Base-by-base conservation (phyloP, 2,888 invertebrate species). In the Pseudoips prasinana region DNA sequence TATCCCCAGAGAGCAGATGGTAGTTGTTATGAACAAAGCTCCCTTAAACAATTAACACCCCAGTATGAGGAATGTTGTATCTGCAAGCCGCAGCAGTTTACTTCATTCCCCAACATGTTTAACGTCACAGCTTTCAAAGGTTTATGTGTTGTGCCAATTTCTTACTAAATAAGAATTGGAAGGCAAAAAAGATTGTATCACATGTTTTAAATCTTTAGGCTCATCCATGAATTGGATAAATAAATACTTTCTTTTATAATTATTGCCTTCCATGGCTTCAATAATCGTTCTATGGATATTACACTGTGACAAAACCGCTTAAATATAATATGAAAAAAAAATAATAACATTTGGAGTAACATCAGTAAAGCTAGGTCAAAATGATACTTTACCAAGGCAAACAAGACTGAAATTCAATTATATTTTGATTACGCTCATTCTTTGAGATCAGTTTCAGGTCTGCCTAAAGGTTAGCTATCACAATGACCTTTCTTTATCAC, bases 51-150 rank as follows among this genome's bases (percentile, higher is more conserved):
- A n/a, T n/a, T n/a, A 29, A 23, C 22, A 56, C 77, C 77, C 64
- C 58, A 80, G 80, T 73, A 67, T 60, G 58, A 71, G 68, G 58
- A 81, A 80, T 75, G 71, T 50, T 65, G 66, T 64, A 49, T 62
- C 73, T 69, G 73, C 82, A 85, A 87, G 82, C 83, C 83, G 67
- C 52, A 51, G 72, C 79, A 79, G 73, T 59, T 66, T 71, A 68
- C 61, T 58, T 40, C 69, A 79, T 79, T 78, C 60, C 78, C 55
- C 64, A 54, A 60, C 79, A 80, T 69, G 7, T 27, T 81, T 48
- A 8, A 39, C 48, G 82, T 82, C 87, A 87, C 87, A 86, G 75
- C 50, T 61, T 31, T 35, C 36, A 39, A 49, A 46, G 42, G 31
- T 40, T 46, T 51, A 44, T 19, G 29, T 32, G 27, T 42, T 27